Conservation (phyloP, 2,113 vertebrate genomes). For the Clupea harengus region DNA sequence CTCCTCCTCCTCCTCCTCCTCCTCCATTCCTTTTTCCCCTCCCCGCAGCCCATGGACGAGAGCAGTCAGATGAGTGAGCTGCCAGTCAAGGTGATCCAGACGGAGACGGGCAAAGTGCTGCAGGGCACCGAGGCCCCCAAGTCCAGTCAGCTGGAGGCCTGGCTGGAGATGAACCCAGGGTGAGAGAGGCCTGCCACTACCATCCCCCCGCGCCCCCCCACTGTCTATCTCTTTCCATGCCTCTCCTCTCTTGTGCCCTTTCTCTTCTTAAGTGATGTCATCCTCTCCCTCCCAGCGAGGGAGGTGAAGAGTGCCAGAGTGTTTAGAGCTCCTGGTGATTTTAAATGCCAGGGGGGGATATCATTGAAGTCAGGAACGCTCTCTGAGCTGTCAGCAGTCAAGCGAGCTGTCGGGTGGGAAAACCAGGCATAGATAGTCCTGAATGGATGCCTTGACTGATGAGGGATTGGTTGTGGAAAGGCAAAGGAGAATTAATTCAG, state of each 20-base stretch:
- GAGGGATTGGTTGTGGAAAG: not conserved
- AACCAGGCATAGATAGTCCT: not conserved
- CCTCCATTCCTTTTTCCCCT: constrained; percentile 3
- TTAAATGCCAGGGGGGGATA: not conserved
- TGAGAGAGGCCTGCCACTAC: constrained; percentile 57
- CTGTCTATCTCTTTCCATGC: not conserved
- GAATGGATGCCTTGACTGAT: not conserved
- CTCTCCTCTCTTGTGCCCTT: not conserved
- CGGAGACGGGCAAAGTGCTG: constrained; percentile 92
- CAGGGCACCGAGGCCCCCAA: constrained; percentile 95
- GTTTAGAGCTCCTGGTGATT: not conserved
- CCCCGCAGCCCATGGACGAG: constrained; percentile 87
- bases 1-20: not conserved
- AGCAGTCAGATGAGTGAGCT: constrained; percentile 99
- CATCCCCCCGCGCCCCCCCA: not conserved
- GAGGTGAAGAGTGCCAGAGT: not conserved
- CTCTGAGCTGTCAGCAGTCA: not conserved
- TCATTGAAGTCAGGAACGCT: not conserved
- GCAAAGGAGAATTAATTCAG: not conserved
- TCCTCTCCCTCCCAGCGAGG: not conserved
- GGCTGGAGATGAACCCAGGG: constrained; percentile 99
- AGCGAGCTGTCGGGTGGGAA: not conserved
- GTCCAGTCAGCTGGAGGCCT: constrained; percentile 96
- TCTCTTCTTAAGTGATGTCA: not conserved
- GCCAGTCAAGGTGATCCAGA: constrained; percentile 97